phyloP scores from a whole-genome alignment of 2,888 invertebrate genomes.

The Agrochola macilenta region DNA sequence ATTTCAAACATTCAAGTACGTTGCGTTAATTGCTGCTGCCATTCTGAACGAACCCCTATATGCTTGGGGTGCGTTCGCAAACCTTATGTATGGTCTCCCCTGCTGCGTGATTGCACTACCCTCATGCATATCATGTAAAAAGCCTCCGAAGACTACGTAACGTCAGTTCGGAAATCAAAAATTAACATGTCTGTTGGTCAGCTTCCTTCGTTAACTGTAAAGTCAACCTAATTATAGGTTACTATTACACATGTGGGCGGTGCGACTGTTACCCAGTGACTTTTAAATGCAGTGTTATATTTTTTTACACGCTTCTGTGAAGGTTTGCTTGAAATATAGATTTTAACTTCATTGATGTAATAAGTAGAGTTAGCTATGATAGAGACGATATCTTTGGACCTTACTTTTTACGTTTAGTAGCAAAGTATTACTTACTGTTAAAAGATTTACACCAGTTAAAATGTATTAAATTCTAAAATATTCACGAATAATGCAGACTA shows the following conservation, averaged over 20 bases:
- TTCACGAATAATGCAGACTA: conserved; percentile 21
- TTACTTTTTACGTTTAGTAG: neutral
- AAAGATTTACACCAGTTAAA: conserved; percentile 15
- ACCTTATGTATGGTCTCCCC: conserved; percentile 61
- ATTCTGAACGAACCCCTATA: conserved; percentile 70
- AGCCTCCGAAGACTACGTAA: conserved; percentile 42
- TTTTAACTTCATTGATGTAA: neutral
- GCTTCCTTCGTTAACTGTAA: conserved; percentile 37
- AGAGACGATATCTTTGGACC: neutral
- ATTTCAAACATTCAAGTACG: conserved; percentile 64
- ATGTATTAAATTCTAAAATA: conserved; percentile 16
- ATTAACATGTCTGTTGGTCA: conserved; percentile 34
- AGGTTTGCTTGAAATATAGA: neutral
- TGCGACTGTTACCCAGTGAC: neutral
- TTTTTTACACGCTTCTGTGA: neutral
- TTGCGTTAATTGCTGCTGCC: conserved; percentile 72
- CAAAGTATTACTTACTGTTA: neutral
- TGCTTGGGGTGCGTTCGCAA: conserved; percentile 63
- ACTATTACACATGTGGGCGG: conserved; percentile 24
- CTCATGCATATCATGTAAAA: conserved; percentile 43
- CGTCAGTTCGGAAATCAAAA: conserved; percentile 35
- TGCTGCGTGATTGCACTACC: conserved; percentile 47
- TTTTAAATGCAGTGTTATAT: neutral
- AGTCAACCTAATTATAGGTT: conserved; percentile 46
- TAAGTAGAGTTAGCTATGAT: neutral